Base-by-base conservation (phyloP, 2,888 invertebrate genomes). In the Drosophila yooni region DNA sequence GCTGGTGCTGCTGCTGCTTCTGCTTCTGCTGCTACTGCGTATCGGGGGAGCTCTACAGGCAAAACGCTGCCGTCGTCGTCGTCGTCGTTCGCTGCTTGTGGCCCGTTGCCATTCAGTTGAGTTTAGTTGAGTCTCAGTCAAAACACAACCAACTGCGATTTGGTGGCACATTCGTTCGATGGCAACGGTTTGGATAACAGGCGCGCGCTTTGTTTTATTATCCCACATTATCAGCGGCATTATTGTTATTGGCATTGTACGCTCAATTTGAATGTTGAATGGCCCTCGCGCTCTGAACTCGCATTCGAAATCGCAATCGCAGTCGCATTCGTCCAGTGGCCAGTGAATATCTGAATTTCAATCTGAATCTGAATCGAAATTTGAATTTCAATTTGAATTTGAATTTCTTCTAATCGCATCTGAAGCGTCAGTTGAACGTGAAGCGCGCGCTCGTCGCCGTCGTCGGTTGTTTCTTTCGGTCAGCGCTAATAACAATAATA, bases 151-250 rank as follows among this genome's bases (percentile, higher is more conserved):
- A 90, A 92, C 92, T 91, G 92, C 92, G 91, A 92, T 92, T 92
- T 92, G 90, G 91, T 92, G 92, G 92, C 91, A 91, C 93, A 93
- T 93, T 93, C 93, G 93, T 92, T 93, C 92, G 92, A 93, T 91
- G 92, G 92, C 93, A 92, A 92, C 93, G 93, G 93, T 92, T 92
- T 92, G 92, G 92, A 92, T 92, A 87, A 91, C 92, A 93, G 93
- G 92, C 93, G 93, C 93, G 93, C 92, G 92, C 92, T 92, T 92
- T 92, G 90, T 92, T 93, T 92, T 93, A 92, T 92, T 92, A 91
- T 91, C 91, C 81, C 79, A 90, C 85, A 91, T 92, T 91, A 92
- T 92, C 92, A 91, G 86, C 92, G 90, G 84, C 88, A 90, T 92
- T 91, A 91, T 92, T 91, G 90, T 92, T 92, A 91, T 89, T 90